phyloP scores from a whole-genome alignment of 2,888 invertebrate genomes.

The Pheosia gnoma region DNA sequence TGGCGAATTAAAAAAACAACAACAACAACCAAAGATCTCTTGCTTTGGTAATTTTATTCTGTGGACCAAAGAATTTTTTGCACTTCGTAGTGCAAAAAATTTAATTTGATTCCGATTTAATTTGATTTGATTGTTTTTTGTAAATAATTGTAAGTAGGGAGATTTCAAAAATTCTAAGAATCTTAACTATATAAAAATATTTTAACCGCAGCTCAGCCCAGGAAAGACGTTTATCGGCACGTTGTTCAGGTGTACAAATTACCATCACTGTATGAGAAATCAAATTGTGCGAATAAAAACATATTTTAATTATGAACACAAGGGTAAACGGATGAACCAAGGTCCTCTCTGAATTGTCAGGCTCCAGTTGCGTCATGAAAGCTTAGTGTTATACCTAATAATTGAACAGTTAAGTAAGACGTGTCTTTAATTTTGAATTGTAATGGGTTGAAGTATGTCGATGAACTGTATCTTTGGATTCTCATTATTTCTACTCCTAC shows the following conservation, averaged over 20 bases:
- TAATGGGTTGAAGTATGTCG: slow-evolving; percentile 58
- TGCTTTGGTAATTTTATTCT: no score
- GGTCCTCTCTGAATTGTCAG: neutral
- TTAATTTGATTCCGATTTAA: no score
- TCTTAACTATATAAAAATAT: no score
- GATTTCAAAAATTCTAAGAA: no score
- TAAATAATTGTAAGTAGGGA: no score
- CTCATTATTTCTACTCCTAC: slow-evolving; percentile 68
- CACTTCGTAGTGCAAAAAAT: no score
- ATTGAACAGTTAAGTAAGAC: neutral
- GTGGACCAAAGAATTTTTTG: no score
- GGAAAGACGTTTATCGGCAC: no score
- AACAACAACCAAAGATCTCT: no score
- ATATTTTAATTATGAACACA: slow-evolving; percentile 1
- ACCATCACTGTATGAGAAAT: neutral
- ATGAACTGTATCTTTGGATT: slow-evolving; percentile 77
- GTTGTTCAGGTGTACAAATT: neutral
- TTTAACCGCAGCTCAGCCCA: no score
- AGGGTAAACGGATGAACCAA: slow-evolving; percentile 5
- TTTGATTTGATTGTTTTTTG: no score
- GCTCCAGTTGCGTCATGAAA: neutral
- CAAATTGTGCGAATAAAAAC: neutral
- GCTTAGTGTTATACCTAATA: neutral
- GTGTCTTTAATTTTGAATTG: neutral
- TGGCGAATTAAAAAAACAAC: no score